Evolutionary conservation across 2,797 vertebrate genomes (phyloP).

Genomic region (Pogoniulus pusillus): DNA sequence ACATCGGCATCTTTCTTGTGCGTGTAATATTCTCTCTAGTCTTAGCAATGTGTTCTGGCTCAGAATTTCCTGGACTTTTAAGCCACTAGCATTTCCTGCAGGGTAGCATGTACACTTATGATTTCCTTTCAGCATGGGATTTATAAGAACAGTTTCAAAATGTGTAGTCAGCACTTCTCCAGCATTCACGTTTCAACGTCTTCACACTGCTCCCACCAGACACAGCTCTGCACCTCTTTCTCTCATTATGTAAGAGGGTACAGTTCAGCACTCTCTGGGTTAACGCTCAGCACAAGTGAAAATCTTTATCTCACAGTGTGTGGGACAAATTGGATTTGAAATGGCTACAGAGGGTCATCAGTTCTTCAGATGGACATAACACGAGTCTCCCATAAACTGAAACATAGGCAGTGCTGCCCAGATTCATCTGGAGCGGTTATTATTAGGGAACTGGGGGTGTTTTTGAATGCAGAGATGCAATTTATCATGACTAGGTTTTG

Average conservation of each 20-base stretch:
- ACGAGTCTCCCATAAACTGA: slow-evolving; percentile 14
- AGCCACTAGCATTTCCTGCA: neutral
- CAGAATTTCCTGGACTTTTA: neutral
- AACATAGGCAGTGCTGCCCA: neutral
- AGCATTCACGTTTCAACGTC: neutral
- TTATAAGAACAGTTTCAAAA: neutral
- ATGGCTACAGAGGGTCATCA: neutral
- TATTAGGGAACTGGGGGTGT: neutral
- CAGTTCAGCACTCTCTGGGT: neutral
- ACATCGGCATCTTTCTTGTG: neutral
- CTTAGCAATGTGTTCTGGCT: neutral
- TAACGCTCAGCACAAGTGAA: slow-evolving; percentile 28
- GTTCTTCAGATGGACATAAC: slow-evolving; percentile 50
- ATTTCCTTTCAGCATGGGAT: neutral
- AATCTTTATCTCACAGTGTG: slow-evolving; percentile 48
- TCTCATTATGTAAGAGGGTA: neutral
- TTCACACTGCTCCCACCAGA: neutral
- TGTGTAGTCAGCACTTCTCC: neutral
- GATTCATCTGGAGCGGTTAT: slow-evolving; percentile 43
- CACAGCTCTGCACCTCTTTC: neutral
- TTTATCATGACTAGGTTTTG: slow-evolving; percentile 52
- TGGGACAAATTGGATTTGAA: slow-evolving; percentile 57
- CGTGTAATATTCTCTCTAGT: neutral
- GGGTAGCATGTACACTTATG: neutral
- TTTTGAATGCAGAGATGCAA: slow-evolving; percentile 37